Percentiles rank a stretch among this genome's conserved stretches.
Conservation (phyloP, 2,113 vertebrate genomes). For the Butorides virescens region DNA sequence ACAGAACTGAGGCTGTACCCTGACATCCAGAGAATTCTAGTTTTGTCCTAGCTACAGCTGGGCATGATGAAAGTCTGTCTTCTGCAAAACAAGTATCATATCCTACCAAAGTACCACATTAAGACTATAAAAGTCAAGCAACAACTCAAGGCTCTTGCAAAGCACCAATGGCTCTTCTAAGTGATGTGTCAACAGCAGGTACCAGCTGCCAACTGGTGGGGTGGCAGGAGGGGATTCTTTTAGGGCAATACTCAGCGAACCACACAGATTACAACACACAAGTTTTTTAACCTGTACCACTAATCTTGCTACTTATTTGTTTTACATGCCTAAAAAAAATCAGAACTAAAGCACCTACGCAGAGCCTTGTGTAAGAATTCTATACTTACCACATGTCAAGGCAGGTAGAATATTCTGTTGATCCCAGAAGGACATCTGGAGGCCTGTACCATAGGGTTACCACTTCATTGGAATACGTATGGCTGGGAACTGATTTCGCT, state of each 20-base stretch:
- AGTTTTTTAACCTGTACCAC: not conserved
- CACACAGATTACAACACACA: not conserved
- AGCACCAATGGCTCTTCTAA: not conserved
- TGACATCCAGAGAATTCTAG: not conserved
- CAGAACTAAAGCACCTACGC: not conserved
- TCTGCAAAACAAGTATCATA: not conserved
- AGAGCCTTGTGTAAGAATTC: not conserved
- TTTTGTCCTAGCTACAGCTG: not conserved
- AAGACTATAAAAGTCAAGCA: not conserved
- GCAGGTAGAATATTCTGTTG: conserved; percentile 96
- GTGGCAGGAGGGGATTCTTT: not conserved
- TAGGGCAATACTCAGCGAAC: not conserved
- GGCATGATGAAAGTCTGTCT: not conserved
- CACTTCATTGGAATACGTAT: conserved; percentile 98
- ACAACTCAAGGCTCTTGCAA: not conserved
- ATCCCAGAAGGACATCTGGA: conserved; percentile 94
- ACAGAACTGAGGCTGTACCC: not conserved
- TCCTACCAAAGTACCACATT: not conserved
- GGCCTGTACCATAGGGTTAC: conserved; percentile 97
- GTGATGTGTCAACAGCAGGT: not conserved
- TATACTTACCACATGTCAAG: conserved; percentile 95
- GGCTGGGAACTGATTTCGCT: conserved; percentile 95
- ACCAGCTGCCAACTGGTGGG: not conserved
- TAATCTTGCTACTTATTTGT: not conserved
- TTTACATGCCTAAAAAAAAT: not conserved